phyloP scores from a whole-genome alignment of 2,113 vertebrate species.

The Chascanopsetta lugubris region DNA sequence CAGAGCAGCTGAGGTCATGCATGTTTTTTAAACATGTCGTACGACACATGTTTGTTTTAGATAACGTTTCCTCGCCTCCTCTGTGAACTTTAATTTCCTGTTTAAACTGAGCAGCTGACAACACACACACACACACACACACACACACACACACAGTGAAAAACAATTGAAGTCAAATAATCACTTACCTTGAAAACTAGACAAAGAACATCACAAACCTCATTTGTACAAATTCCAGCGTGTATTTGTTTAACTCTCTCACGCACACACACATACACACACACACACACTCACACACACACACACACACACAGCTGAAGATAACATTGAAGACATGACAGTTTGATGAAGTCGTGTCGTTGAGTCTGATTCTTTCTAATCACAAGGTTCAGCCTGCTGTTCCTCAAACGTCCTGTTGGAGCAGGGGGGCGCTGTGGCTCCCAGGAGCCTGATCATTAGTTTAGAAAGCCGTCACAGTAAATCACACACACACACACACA shows the following conservation, averaged over 20 bases:
- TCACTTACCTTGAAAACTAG: slow-evolving; percentile 35
- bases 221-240: slow-evolving; percentile 37
- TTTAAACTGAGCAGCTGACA: slow-evolving; percentile 23
- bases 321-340: too few species aligned
- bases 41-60: slow-evolving; percentile 32
- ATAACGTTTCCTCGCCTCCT: slow-evolving; percentile 3
- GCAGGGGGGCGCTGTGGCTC: too few species aligned
- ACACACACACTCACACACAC: slow-evolving; percentile 1
- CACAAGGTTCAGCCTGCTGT: too few species aligned
- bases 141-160: slow-evolving; percentile 31
- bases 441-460: too few species aligned
- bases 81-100: slow-evolving; percentile 39
- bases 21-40: background rate
- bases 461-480: background rate
- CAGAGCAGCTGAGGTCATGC: background rate
- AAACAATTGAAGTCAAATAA: slow-evolving; percentile 54
- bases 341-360: too few species aligned
- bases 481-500: background rate
- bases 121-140: slow-evolving; percentile 33
- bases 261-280: background rate
- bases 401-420: too few species aligned
- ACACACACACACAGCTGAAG: background rate
- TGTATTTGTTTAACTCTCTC: slow-evolving; percentile 37
- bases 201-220: slow-evolving; percentile 37
- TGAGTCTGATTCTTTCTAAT: too few species aligned